Evolutionary conservation across 2,888 invertebrate genomes (phyloP).

Genomic region (Campoplex capitator): DNA sequence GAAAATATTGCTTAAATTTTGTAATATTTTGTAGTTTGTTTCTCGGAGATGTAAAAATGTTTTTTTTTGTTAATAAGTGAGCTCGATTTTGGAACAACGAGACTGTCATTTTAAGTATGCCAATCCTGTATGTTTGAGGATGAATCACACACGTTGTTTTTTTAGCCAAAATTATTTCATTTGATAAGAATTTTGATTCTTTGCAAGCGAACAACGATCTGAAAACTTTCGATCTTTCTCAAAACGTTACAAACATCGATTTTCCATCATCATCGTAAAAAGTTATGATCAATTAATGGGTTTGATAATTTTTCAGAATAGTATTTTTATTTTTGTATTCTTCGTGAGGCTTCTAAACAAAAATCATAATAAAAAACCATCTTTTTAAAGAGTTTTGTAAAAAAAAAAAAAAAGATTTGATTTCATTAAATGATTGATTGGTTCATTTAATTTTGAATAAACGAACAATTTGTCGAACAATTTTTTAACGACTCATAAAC

Average conservation of each 20-base stretch:
- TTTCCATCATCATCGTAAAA: not conserved
- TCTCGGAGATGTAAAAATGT: not conserved
- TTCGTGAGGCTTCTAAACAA: not conserved
- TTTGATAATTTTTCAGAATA: no score
- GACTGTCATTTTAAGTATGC: constrained; percentile 63
- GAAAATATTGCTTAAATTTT: not conserved
- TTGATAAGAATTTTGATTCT: not conserved
- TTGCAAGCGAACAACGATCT: not conserved
- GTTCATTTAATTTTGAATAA: no score
- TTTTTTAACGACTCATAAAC: no score
- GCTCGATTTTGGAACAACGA: constrained; percentile 61
- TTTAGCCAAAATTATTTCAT: not conserved
- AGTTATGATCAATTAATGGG: no score
- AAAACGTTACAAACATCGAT: not conserved
- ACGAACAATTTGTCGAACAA: no score
- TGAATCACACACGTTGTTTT: not conserved
- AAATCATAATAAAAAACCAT: not conserved
- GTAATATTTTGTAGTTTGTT: not conserved
- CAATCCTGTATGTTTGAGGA: constrained; percentile 27
- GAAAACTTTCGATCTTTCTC: not conserved
- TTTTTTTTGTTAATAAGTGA: not conserved
- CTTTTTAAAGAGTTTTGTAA: no score
- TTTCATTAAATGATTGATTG: no score
- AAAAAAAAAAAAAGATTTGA: no score
- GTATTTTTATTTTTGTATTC: not conserved